A percentile compares a stretch with the other conserved stretches of the same genome.
phyloP scores from a whole-genome alignment of 2,888 invertebrate genomes.

The Bhutanitis thaidina region DNA sequence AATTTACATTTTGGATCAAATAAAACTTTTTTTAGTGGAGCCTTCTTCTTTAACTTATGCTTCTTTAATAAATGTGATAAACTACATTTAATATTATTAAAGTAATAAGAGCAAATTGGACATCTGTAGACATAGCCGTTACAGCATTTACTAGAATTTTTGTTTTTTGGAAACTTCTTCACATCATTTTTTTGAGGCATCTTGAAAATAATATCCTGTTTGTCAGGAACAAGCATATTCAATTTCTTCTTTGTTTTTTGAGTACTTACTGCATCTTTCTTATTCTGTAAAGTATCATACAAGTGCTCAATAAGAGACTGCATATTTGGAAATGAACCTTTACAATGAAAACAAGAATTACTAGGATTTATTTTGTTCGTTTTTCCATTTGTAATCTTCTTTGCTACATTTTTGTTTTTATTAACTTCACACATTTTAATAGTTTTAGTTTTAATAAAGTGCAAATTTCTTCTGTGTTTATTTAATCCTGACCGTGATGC shows the following conservation, averaged over 20 bases:
- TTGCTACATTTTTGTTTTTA: slow-evolving; percentile 20
- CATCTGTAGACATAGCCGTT: slow-evolving; percentile 31
- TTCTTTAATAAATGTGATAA: slow-evolving; percentile 32
- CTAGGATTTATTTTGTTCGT: neutral
- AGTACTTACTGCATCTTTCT: slow-evolving; percentile 10
- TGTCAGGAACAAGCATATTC: neutral
- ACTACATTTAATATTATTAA: slow-evolving; percentile 26
- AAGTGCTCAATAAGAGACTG: slow-evolving; percentile 55
- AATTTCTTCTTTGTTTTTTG: neutral
- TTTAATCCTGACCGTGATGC: slow-evolving; percentile 25
- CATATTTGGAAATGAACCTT: slow-evolving; percentile 39
- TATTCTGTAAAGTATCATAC: slow-evolving; percentile 44
- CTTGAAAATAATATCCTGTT: neutral
- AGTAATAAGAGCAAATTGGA: slow-evolving; percentile 38
- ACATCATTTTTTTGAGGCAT: neutral
- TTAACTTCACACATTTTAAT: slow-evolving; percentile 15
- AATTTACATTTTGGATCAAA: slow-evolving; percentile 42
- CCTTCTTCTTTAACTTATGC: slow-evolving; percentile 32
- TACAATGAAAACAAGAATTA: slow-evolving; percentile 52
- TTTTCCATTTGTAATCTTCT: slow-evolving; percentile 6
- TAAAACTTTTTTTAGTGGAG: slow-evolving; percentile 26
- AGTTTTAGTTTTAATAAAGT: slow-evolving; percentile 21
- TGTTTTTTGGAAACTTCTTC: neutral
- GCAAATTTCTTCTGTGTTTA: slow-evolving; percentile 35
- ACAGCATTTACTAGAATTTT: neutral